Base-by-base conservation (phyloP, 2,888 invertebrate species). In the Phrixothrix hirtus region DNA sequence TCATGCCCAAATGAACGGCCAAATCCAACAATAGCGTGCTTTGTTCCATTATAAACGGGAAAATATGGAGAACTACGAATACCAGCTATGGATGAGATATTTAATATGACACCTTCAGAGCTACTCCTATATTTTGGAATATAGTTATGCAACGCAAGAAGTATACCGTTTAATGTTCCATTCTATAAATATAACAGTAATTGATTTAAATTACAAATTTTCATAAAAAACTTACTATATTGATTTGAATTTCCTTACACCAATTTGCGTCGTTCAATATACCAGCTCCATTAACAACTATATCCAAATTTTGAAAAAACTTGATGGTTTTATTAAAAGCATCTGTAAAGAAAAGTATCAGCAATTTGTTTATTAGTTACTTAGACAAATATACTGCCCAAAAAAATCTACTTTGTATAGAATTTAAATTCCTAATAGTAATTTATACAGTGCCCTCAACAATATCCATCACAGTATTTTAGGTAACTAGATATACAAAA, bases 31-130 rank as follows among this genome's bases (percentile, higher is more conserved):
- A 82, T 79, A 2, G 80, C 81, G 46, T 77, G 78, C 67, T 84
- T 84, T 0, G 84, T 82, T 1, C 81, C 81, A 16, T 79, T 78
- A 65, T 85, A 85, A 21, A 81, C 67, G 0, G 85, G 84, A 27
- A 80, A 69, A 21, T 77, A 80, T 9, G 79, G 78, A 21, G 80
- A 71, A 1, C 79, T 69, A 59, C 77, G 76, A 45, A 79, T 77
- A 1, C 85, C 85, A 44, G 82, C 77, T 27, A 83, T 79, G 1
- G 85, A 84, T 1, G 85, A 80, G 14, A 85, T 74, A 65, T 87
- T 87, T 10, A 87, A 78, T 39, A 87, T 12, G 6, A 26, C n/a
- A 7, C 10, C 21, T 11, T 17, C 37, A 11, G 17, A 17, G 1
- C 21, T 13, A 21, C 9, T 26, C n/a, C 7, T 16, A 12, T 11